Conservation (phyloP, 2,113 vertebrate genomes). For the Toxotes jaculatrix region DNA sequence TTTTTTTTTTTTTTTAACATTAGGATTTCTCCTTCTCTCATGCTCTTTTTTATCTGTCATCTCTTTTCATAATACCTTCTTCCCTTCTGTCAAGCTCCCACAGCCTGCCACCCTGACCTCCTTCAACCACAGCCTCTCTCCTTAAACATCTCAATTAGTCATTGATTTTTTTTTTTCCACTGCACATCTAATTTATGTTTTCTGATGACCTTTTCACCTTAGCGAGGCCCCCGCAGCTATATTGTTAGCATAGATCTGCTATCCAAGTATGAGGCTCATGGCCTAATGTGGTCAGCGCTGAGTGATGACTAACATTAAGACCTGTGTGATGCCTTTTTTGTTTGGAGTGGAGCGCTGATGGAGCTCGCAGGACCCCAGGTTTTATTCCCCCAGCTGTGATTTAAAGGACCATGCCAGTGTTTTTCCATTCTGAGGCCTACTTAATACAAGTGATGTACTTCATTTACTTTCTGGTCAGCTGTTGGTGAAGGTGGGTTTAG, state of each 20-base stretch:
- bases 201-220: slow-evolving; percentile 62
- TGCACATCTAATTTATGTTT: slow-evolving; percentile 50
- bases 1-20: not conserved
- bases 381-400: slow-evolving; percentile 24
- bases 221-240: slow-evolving; percentile 37
- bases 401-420: not conserved
- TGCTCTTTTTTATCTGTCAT: not conserved
- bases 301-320: slow-evolving; percentile 61
- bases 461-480: not conserved
- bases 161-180: slow-evolving; percentile 57
- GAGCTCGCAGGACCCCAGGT: not conserved
- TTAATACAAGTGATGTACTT: not conserved
- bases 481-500: not conserved
- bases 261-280: slow-evolving; percentile 43
- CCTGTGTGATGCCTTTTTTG: slow-evolving; percentile 11
- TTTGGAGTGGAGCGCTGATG: slow-evolving; percentile 2
- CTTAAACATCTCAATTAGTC: slow-evolving; percentile 43
- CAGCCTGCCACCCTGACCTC: slow-evolving; percentile 30
- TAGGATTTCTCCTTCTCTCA: not conserved
- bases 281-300: slow-evolving; percentile 35
- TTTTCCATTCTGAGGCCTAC: not conserved
- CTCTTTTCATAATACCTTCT: not conserved
- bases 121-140: not conserved
- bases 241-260: slow-evolving; percentile 67
- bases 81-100: not conserved